Percentiles rank a stretch among this genome's conserved stretches.
phyloP scores from a whole-genome alignment of 2,888 invertebrate genomes.

The Poecilus cupreus region DNA sequence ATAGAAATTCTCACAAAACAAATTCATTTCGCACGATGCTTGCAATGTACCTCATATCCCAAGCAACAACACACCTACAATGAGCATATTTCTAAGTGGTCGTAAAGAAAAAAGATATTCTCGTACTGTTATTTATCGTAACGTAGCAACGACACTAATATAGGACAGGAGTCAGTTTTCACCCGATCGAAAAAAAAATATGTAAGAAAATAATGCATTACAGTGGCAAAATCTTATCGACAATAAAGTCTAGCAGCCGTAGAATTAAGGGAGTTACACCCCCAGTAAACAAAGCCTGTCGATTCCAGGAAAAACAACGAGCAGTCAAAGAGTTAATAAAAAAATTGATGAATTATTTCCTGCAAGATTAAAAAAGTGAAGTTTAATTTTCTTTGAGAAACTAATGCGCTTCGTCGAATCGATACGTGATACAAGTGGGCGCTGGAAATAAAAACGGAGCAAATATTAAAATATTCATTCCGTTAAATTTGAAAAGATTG shows the following conservation, averaged over 20 bases:
- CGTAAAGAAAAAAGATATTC: no score
- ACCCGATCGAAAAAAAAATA: no score
- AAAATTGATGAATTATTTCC: conserved; percentile 54
- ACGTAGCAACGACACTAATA: no score
- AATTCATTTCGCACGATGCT: no score
- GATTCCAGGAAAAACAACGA: neutral
- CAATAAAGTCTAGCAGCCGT: neutral
- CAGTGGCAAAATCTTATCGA: neutral
- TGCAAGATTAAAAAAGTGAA: conserved; percentile 26
- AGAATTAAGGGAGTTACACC: neutral
- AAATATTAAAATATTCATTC: conserved; percentile 48
- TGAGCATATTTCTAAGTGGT: no score
- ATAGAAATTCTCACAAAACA: no score
- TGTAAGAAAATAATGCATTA: neutral
- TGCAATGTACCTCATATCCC: no score
- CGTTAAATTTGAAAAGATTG: conserved; percentile 52
- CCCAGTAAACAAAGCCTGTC: neutral
- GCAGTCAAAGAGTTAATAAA: neutral
- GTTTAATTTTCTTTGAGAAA: conserved; percentile 37
- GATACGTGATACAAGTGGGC: neutral
- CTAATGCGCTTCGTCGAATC: conserved; percentile 14
- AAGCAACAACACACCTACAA: no score
- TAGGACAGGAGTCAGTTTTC: no score
- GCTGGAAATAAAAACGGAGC: conserved; percentile 14
- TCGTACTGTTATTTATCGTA: no score